Evolutionary conservation across 2,888 invertebrate species (phyloP).

Genomic region (Amblyjoppa proteus): DNA sequence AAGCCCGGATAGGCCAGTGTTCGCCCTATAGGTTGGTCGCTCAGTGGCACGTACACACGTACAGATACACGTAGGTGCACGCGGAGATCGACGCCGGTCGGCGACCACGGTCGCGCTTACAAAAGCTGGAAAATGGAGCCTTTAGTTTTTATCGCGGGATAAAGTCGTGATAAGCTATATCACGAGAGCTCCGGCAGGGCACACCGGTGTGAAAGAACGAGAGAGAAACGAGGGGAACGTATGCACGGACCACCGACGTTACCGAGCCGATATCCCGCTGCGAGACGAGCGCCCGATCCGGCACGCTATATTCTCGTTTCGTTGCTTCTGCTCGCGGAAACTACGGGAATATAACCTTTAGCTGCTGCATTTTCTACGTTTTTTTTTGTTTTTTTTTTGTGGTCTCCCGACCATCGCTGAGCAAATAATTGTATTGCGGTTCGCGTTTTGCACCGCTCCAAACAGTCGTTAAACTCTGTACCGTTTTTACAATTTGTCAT

Average conservation of each 20-base stretch:
- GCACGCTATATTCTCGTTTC: constrained; percentile 44
- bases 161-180: constrained; percentile 83
- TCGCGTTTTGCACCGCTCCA: constrained; percentile 11
- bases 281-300: constrained; percentile 49
- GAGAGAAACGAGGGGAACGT: constrained; percentile 42
- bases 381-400: constrained; percentile 39
- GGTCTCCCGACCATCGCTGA: constrained; percentile 39
- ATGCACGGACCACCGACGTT: constrained; percentile 69
- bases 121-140: constrained; percentile 82
- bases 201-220: constrained; percentile 66
- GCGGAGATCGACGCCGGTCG: constrained; percentile 54
- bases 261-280: constrained; percentile 65
- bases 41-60: constrained; percentile 9
- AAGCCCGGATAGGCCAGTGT: constrained; percentile 55
- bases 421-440: constrained; percentile 56
- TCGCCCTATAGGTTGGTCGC: constrained; percentile 45
- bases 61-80: constrained; percentile 2
- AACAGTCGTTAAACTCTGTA: constrained; percentile 22
- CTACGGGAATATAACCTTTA: constrained; percentile 45
- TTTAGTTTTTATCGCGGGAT: constrained; percentile 83
- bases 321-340: constrained; percentile 46
- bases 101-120: constrained; percentile 73
- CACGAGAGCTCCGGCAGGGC: constrained; percentile 76
- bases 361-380: constrained; percentile 13
- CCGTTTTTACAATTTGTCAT: constrained; percentile 14